Evolutionary conservation across 2,113 vertebrate species (phyloP).

Genomic region (Apaloderma vittatum): DNA sequence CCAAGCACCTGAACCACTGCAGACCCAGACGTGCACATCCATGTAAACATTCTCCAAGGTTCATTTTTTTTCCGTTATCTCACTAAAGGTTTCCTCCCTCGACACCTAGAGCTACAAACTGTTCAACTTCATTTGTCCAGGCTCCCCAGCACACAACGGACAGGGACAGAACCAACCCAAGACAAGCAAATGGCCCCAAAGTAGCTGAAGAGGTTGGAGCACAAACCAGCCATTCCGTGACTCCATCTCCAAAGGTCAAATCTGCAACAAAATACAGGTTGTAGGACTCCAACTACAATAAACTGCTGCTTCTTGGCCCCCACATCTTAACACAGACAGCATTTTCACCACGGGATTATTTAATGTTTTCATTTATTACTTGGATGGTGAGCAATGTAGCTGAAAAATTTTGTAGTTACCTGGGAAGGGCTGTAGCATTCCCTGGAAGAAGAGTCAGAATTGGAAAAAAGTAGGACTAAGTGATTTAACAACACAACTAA

Average conservation of each 20-base stretch:
- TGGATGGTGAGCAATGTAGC: background rate
- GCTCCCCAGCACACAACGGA: accelerated
- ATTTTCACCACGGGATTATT: background rate
- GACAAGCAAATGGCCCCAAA: background rate
- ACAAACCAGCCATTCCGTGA: accelerated
- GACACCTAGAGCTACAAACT: background rate
- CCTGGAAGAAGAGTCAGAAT: background rate
- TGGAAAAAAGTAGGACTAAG: background rate
- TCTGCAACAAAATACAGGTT: background rate
- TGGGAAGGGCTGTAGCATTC: background rate
- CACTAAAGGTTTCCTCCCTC: background rate
- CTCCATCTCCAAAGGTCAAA: background rate
- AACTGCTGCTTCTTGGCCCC: background rate
- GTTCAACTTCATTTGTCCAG: background rate
- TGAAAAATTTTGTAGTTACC: background rate
- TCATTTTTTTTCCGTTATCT: background rate
- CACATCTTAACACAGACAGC: background rate
- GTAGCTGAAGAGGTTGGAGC: accelerated
- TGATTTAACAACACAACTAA: background rate
- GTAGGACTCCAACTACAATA: background rate
- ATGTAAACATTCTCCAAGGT: accelerated
- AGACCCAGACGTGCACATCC: background rate
- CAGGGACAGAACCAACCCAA: background rate
- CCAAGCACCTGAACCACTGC: background rate
- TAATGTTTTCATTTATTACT: background rate